These are phyloP conservation scores for Drosophila histrio DNA, from an alignment of 2,888 invertebrate species.

Conservation along the genomic window DNA sequence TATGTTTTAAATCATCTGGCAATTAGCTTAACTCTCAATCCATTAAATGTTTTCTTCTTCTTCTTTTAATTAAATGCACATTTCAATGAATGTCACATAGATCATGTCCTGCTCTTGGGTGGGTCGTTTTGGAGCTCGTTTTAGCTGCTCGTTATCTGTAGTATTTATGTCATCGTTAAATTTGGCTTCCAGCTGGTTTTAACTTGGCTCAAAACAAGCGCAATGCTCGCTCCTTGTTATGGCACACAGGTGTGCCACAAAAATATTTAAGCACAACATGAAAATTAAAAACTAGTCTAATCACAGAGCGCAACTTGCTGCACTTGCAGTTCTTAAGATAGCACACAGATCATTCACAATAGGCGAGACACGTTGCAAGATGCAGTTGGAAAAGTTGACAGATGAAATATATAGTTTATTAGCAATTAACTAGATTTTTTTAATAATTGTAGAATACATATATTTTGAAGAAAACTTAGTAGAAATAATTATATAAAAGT, in stretches of 20 bases:
- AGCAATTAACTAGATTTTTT: too few relatives aligned
- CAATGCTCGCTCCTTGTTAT: constrained; percentile 42
- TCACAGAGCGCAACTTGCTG: constrained; percentile 49
- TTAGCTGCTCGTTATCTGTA: constrained; percentile 67
- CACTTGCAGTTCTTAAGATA: constrained; percentile 18
- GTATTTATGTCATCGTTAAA: constrained; percentile 77
- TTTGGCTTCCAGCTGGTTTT: constrained; percentile 74
- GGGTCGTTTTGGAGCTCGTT: constrained; percentile 31
- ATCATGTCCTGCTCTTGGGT: constrained; percentile 47
- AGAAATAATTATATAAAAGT: too few relatives aligned
- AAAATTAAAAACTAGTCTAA: constrained; percentile 78
- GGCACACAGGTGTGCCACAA: constrained; percentile 67
- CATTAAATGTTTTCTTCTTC: background rate
- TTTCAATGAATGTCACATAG: constrained; percentile 7
- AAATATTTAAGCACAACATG: constrained; percentile 76
- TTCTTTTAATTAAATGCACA: constrained; percentile 13
- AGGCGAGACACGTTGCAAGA: background rate
- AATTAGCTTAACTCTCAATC: background rate
- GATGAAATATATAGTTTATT: too few relatives aligned
- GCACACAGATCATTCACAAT: constrained; percentile 29
- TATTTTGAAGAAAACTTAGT: too few relatives aligned
- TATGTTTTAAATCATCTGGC: background rate
- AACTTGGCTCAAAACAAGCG: constrained; percentile 50
- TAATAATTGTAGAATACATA: too few relatives aligned
- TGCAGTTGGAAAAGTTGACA: background rate